phyloP scores from a whole-genome alignment of 2,113 vertebrate species.

The Bufo bufo region DNA sequence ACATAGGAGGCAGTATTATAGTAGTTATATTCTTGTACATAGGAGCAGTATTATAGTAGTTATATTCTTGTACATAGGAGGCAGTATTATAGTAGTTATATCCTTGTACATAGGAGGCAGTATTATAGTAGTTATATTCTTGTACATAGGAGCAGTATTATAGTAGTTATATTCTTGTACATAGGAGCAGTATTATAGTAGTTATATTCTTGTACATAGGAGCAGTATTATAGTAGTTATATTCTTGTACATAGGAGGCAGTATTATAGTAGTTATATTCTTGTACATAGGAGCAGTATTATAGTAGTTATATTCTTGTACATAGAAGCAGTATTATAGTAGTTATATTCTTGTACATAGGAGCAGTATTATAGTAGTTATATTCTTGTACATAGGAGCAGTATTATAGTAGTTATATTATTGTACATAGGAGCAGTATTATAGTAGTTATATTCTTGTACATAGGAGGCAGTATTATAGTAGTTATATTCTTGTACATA shows the following conservation, averaged over 20 bases:
- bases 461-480: background rate
- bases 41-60: constrained; percentile 4
- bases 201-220: background rate
- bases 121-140: constrained; percentile 10
- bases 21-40: no score
- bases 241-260: background rate
- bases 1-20: background rate
- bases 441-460: constrained; percentile 7
- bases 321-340: background rate
- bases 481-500: background rate
- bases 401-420: constrained; percentile 20
- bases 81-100: constrained; percentile 7
- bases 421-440: background rate
- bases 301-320: constrained; percentile 16
- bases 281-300: constrained; percentile 1
- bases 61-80: background rate
- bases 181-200: constrained; percentile 1
- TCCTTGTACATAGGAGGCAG: background rate
- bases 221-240: background rate
- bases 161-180: constrained; percentile 16
- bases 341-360: constrained; percentile 11
- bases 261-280: constrained; percentile 17
- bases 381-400: background rate
- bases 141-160: constrained; percentile 6
- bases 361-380: constrained; percentile 7